Base-by-base conservation (phyloP, 2,888 invertebrate species). In the Eilema depressum region DNA sequence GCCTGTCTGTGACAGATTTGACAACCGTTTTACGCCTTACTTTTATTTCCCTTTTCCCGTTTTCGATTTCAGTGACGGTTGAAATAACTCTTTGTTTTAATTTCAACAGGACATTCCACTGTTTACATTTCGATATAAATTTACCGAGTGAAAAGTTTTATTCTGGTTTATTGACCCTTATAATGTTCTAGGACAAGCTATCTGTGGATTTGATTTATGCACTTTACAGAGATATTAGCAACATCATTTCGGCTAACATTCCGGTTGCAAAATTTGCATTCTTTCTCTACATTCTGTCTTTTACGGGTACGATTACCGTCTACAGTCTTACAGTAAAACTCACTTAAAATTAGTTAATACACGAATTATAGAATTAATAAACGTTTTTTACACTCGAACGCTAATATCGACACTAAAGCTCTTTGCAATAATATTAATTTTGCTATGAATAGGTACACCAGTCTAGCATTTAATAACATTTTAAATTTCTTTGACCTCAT, bases 1-100 rank as follows among this genome's bases (percentile, higher is more conserved):
- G 81, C 69, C 80, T 83, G 82, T 74, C 78, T 75, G 71, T 81
- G 80, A 81, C 82, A 79, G 82, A 82, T 83, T 82, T 83, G 81
- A 82, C 83, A 83, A 80, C 75, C 77, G 75, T 79, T 82, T 79
- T 79, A 81, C 82, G 82, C 83, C 78, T 83, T 83, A 76, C 77
- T 80, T 82, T 82, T 82, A 82, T 82, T 79, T 81, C 71, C 47
- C 69, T 75, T 75, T 74, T 82, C 63, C 75, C 69, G 70, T 74
- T 81, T 81, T 73, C 75, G 71, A 83, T 74, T 76, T 65, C 71
- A 76, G 66, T 75, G 65, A 71, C 71, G 74, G 74, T 59, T 70
- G 72, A 64, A 81, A 75, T 76, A 79, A 78, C 79, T 76, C 76
- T 80, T 78, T 79, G 80, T 79, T 79, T 77, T 82, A 80, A 81